These are phyloP conservation scores for Sander lucioperca DNA, from an alignment of 2,113 vertebrate genomes.

Conservation along the genomic window DNA sequence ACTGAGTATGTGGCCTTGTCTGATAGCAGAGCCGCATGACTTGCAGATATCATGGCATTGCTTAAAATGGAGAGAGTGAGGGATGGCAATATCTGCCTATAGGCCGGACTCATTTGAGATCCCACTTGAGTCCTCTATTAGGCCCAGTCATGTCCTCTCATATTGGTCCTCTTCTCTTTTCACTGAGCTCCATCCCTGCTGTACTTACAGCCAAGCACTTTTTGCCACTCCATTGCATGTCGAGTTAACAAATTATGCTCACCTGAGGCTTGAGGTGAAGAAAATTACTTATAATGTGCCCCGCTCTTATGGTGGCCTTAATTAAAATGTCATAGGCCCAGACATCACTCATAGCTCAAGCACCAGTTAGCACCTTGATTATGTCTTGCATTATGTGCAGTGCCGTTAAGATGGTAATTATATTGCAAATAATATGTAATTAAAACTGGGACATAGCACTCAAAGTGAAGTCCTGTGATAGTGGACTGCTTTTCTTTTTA, in stretches of 20 bases:
- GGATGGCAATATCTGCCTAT: constrained; percentile 13
- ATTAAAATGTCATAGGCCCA: constrained; percentile 69
- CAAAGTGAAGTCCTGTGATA: constrained; percentile 9
- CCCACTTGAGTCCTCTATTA: constrained; percentile 37
- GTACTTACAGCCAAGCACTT: constrained; percentile 17
- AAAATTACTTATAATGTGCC: constrained; percentile 67
- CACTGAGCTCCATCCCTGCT: constrained; percentile 33
- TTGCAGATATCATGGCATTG: constrained; percentile 43
- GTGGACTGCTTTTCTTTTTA: constrained; percentile 1
- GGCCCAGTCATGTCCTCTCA: constrained; percentile 28
- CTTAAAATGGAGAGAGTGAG: constrained; percentile 24
- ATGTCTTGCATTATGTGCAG: constrained; percentile 45
- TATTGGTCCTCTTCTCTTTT: constrained; percentile 12
- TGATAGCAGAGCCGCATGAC: constrained; percentile 42
- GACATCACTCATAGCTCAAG: constrained; percentile 63
- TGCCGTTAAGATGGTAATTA: constrained; percentile 40
- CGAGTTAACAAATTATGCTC: constrained; percentile 69
- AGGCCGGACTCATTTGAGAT: constrained; percentile 18
- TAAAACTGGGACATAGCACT: constrained; percentile 28
- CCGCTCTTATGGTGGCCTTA: constrained; percentile 66
- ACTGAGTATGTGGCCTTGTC: constrained; percentile 27
- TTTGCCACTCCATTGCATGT: constrained; percentile 50
- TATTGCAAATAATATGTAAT: constrained; percentile 47
- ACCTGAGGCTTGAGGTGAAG: constrained; percentile 58
- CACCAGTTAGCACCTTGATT: constrained; percentile 53